Conservation (phyloP, 1,140 invertebrate genomes). For the Magallana angulata region DNA sequence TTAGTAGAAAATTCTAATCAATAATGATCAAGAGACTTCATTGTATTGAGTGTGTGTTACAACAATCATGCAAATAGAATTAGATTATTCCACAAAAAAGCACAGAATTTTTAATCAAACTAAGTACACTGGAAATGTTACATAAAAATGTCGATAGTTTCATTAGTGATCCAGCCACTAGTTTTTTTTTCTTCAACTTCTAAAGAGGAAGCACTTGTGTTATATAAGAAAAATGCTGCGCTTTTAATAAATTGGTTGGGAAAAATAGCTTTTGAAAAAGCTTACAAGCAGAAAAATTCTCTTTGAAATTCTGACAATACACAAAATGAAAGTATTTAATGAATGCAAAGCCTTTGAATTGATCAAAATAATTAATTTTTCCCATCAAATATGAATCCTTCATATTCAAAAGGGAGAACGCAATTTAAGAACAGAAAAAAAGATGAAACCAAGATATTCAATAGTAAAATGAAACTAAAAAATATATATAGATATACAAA, state of each 20-base stretch:
- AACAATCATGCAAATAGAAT: constrained; percentile 31
- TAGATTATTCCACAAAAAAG: constrained; percentile 29
- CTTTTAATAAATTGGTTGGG: constrained; percentile 31
- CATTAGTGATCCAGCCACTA: constrained; percentile 19
- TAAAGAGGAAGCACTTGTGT: constrained; percentile 27
- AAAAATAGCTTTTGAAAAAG: constrained; percentile 21
- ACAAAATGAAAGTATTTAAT: constrained; percentile 38
- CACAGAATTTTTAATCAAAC: constrained; percentile 38
- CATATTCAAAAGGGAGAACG: constrained; percentile 23
- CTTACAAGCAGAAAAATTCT: constrained; percentile 24
- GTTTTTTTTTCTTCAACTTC: background rate
- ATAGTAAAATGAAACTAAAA: constrained; percentile 17
- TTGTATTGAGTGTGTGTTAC: constrained; percentile 31
- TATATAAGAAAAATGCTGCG: constrained; percentile 17
- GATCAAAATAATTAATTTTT: constrained; percentile 24
- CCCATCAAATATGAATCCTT: constrained; percentile 33
- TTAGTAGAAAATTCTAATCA: constrained; percentile 30
- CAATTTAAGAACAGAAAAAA: constrained; percentile 35
- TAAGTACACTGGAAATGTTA: constrained; percentile 38
- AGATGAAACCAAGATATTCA: constrained; percentile 33
- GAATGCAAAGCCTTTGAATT: constrained; percentile 27
- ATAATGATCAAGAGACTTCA: constrained; percentile 33
- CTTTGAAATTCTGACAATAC: constrained; percentile 36
- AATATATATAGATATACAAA: constrained; percentile 35
- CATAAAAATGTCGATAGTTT: constrained; percentile 25